A percentile compares a stretch with the other conserved stretches of the same genome.
Evolutionary conservation across 2,113 vertebrate species (phyloP).

Genomic region (Collichthys lucidus): DNA sequence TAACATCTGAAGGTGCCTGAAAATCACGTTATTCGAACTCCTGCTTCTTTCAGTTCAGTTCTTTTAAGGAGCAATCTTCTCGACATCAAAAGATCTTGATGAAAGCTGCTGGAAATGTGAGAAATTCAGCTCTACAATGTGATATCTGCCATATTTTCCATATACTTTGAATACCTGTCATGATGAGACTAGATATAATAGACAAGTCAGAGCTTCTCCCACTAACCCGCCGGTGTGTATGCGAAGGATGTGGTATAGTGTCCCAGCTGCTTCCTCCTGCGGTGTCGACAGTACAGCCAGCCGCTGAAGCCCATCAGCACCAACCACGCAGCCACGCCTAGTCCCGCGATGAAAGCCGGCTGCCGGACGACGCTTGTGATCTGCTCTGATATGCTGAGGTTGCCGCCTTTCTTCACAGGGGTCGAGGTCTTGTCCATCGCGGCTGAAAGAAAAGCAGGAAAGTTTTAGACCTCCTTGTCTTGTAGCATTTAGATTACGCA

Average conservation of each 20-base stretch:
- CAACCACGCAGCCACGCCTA: constrained; percentile 90
- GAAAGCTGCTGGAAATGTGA: not conserved
- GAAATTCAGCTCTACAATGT: not conserved
- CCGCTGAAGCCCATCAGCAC: constrained; percentile 89
- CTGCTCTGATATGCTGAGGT: constrained; percentile 85
- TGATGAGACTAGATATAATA: not conserved
- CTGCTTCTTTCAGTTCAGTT: constrained; percentile 2
- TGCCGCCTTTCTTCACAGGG: constrained; percentile 67
- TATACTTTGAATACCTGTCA: constrained; percentile 5
- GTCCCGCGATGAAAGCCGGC: constrained; percentile 92
- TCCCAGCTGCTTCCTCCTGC: constrained; percentile 93
- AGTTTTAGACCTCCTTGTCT: not conserved
- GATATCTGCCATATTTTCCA: not conserved
- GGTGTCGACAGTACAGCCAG: constrained; percentile 91
- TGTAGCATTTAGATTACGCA: not conserved
- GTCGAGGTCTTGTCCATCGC: constrained; percentile 66
- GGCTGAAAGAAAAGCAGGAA: constrained; percentile 30
- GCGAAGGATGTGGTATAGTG: constrained; percentile 97
- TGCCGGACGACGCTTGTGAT: constrained; percentile 86
- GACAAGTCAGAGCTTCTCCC: not conserved
- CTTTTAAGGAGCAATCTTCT: not conserved
- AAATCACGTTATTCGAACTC: constrained; percentile 4
- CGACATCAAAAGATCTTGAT: not conserved
- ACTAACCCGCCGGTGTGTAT: constrained; percentile 90
- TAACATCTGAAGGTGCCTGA: not conserved